Base-by-base conservation (phyloP, 2,113 vertebrate species). In the Clarias magur region DNA sequence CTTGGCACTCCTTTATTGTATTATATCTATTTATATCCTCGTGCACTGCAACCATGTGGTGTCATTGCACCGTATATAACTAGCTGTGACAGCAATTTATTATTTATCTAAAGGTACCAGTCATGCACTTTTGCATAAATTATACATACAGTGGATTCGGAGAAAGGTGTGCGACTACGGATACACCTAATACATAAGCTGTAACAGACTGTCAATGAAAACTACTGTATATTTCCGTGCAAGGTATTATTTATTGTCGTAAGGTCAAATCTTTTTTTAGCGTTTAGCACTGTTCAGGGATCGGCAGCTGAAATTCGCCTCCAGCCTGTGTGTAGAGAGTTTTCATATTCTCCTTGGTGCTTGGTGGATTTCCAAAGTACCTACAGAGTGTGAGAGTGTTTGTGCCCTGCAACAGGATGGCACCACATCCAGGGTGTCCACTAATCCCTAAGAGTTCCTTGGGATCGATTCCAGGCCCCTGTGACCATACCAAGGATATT, bases 71-170 rank as follows among this genome's bases (percentile, higher is more conserved):
- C 9, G 21, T 42, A 42, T 42, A 72, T 72, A 72, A 70, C 17
- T 8, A 42, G 34, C 34, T 42, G 21, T 42, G 70, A 42, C 70
- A 42, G 17, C 70, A 21, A 42, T 73, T 73, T 73, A 73, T 73
- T 73, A 73, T 73, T 73, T 21, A 73, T 73, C 16, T 38, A 73
- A 73, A 73, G 70, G 70, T 73, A 7, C 70, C 17, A 73, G 70
- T 42, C 34, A 7, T 73, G 70, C 34, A 73, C 68, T 3, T 73
- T 34, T 38, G 70, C 70, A 73, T 73, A 73, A 42, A 73, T 73
- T 73, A 73, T 42, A 73, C 34, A 73, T 42, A 42, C 16, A 38
- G 30, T 72, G 68, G 16, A 9, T 38, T 72, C 68, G 10, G 30
- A 38, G 30, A 38, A 19, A 38, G 68, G 6, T 38, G 27, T 16